Evolutionary conservation across 2,113 vertebrate genomes (phyloP).

Genomic region (Onychostoma macrolepis): DNA sequence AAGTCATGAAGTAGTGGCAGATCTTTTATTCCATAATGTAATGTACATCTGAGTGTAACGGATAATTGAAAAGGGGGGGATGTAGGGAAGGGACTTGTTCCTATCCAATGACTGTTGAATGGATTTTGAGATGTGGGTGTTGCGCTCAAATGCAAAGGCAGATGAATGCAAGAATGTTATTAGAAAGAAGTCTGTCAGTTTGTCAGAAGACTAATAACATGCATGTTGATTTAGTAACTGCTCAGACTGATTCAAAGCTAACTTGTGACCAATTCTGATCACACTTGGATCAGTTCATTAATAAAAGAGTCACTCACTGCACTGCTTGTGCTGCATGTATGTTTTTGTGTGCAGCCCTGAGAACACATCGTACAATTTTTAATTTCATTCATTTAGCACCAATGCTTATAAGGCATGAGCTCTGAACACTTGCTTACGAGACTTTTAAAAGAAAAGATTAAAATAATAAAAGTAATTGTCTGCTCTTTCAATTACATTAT

Average conservation of each 20-base stretch:
- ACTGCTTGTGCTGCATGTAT: background rate
- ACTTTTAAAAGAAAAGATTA: background rate
- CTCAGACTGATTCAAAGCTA: too few relatives aligned
- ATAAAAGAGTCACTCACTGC: too few relatives aligned
- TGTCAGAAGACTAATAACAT: too few relatives aligned
- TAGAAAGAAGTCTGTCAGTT: too few relatives aligned
- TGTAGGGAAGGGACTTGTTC: background rate
- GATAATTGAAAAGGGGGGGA: too few relatives aligned
- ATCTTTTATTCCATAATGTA: background rate
- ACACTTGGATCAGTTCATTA: too few relatives aligned
- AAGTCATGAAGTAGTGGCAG: background rate
- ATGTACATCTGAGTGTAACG: background rate
- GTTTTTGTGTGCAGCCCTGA: background rate
- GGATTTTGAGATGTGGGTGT: background rate
- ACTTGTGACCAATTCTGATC: too few relatives aligned
- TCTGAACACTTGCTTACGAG: background rate
- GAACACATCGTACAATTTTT: background rate
- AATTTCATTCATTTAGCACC: background rate
- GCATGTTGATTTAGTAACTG: too few relatives aligned
- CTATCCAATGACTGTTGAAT: too few relatives aligned
- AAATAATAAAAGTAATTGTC: too few relatives aligned
- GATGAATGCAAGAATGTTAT: background rate
- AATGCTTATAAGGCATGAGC: background rate
- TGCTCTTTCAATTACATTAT: background rate
- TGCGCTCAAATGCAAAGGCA: background rate